Conservation (phyloP, 1,140 invertebrate genomes). For the Pteromalus puparum region DNA sequence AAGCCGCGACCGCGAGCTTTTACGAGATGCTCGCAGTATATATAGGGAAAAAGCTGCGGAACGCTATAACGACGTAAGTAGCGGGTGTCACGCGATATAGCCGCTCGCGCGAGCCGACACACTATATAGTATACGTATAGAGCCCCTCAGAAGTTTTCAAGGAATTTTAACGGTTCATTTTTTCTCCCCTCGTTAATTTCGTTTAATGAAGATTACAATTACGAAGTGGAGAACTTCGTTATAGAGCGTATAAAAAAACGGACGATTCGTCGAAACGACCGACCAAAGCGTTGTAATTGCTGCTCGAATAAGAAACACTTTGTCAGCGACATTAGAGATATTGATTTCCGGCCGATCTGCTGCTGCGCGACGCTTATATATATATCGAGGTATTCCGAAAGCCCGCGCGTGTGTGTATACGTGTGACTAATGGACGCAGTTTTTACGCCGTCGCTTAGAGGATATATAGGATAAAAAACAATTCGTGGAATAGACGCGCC, state of each 20-base stretch:
- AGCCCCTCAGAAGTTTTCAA: not conserved
- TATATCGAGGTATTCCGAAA: not conserved
- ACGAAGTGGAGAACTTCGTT: not conserved
- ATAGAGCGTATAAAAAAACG: not conserved
- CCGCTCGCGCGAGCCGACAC: no score
- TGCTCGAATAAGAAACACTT: slow-evolving; percentile 46
- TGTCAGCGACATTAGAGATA: slow-evolving; percentile 54
- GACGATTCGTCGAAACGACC: not conserved
- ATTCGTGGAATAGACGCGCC: not conserved
- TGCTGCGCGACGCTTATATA: not conserved
- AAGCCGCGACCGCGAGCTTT: slow-evolving; percentile 8
- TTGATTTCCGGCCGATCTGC: slow-evolving; percentile 51
- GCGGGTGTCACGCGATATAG: slow-evolving; percentile 16
- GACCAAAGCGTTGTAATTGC: slow-evolving; percentile 28
- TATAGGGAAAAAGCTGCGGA: not conserved
- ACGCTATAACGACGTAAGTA: slow-evolving; percentile 3
- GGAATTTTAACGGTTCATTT: not conserved
- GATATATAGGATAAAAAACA: not conserved
- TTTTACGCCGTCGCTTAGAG: not conserved
- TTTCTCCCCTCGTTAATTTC: not conserved
- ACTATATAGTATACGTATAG: no score
- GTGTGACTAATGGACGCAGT: not conserved
- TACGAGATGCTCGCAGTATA: not conserved
- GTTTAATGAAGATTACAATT: slow-evolving; percentile 8
- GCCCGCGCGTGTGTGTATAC: not conserved